Base-by-base conservation (phyloP, 2,888 invertebrate species). In the Drosophila peninsularis region DNA sequence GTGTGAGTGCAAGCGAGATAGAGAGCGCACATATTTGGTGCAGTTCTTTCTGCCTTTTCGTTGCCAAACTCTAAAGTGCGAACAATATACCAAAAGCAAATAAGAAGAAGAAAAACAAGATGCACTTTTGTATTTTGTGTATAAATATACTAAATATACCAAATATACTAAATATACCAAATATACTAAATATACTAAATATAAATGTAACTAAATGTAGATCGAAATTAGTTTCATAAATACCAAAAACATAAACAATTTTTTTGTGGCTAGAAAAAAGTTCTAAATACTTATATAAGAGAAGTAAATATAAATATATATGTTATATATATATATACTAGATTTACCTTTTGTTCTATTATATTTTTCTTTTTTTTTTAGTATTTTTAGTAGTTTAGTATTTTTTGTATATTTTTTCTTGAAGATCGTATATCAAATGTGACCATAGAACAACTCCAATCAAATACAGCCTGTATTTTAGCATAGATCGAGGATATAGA, bases 51-150 rank as follows among this genome's bases (percentile, higher is more conserved):
- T 71, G 71, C 72, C 61, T 56, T 81, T 80, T 58, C 44, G 78
- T 81, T 75, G 78, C 79, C 70, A 82, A 82, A 61, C 57, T 57
- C 56, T 55, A 58, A 75, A 62, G 62, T 64, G 77, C 58, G 53
- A 80, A 72, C 49, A 50, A 64, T 55, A 55, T 42, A 53, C 4
- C n/a, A 47, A 47, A 30, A 17, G 3, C 7, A 9, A 44, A 24
- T 10, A 21, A 13, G 24, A 44, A 14, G 2, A 6, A 21, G 30
- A 41, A 13, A 41, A 0, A 0, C 19, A 3, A 11, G 32, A 47
- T 47, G 32, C 47, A 47, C 47, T 47, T 47, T 47, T 47, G 47
- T 47, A 47, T 47, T 47, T 32, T 32, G 47, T 47, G 17, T 47
- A 47, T 47, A 47, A 47, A 47, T 47, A 47, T 32, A 47, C 30